A percentile compares a stretch with the other conserved stretches of the same genome.
Evolutionary conservation across 2,113 vertebrate species (phyloP).

Genomic region (Madoqua kirkii): DNA sequence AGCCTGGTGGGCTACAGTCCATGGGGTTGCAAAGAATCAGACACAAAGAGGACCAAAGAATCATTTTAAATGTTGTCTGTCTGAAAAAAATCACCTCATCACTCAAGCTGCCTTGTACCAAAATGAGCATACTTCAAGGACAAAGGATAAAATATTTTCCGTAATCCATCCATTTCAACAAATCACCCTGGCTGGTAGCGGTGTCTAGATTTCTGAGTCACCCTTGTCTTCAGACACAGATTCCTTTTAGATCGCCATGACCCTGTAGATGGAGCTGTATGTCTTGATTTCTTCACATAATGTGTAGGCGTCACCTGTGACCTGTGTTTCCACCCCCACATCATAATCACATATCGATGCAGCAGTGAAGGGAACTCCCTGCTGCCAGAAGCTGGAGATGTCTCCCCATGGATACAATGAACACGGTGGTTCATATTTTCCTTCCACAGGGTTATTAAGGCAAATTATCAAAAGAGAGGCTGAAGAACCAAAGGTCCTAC

Average conservation of each 20-base stretch:
- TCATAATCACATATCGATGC: background rate
- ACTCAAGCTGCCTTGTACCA: background rate
- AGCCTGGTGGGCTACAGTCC: background rate
- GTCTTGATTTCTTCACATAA: background rate
- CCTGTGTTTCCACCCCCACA: background rate
- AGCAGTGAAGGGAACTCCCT: too few species aligned
- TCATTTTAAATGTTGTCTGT: background rate
- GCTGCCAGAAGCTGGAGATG: background rate
- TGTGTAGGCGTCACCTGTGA: background rate
- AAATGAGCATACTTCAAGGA: background rate
- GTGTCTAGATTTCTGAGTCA: background rate
- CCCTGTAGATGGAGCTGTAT: background rate
- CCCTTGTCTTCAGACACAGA: background rate
- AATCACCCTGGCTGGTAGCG: fast-evolving
- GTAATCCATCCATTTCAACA: fast-evolving
- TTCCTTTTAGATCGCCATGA: background rate
- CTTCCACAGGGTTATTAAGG: background rate
- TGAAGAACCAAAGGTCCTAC: background rate
- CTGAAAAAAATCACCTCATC: background rate
- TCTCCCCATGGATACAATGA: background rate
- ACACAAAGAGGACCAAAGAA: background rate
- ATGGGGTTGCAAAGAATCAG: background rate
- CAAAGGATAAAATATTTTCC: background rate
- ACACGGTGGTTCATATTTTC: background rate
- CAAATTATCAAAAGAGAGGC: background rate